Percentiles rank a stretch among this genome's conserved stretches.
Conservation (phyloP, 2,888 invertebrate genomes). For the Odontomyia ornata region DNA sequence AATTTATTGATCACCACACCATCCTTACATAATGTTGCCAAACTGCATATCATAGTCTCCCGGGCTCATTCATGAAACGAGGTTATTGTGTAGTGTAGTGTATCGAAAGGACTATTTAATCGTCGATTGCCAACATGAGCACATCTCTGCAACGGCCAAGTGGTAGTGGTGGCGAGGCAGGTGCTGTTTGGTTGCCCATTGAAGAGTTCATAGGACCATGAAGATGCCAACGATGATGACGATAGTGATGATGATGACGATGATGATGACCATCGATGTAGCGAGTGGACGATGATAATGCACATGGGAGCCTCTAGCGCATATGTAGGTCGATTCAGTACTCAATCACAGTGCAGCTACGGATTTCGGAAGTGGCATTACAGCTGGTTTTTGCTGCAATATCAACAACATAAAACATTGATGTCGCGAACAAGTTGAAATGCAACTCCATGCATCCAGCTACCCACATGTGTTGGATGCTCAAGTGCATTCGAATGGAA, state of each 20-base stretch:
- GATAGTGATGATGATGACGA: constrained; percentile 12
- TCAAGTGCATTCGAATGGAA: constrained; percentile 1
- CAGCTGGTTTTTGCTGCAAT: constrained; percentile 14
- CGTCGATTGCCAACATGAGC: constrained; percentile 18
- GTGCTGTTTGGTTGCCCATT: neutral
- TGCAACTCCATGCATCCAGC: neutral
- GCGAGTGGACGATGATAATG: constrained; percentile 20
- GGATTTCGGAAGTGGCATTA: constrained; percentile 18
- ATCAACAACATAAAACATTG: constrained; percentile 17
- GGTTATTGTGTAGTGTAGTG: constrained; percentile 19
- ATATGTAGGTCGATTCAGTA: constrained; percentile 2
- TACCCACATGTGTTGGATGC: neutral
- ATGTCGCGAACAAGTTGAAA: constrained; percentile 22
- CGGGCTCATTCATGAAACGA: constrained; percentile 9
- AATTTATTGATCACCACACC: constrained; percentile 49
- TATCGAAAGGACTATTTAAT: constrained; percentile 14
- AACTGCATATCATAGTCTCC: constrained; percentile 6
- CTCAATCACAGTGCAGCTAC: constrained; percentile 32
- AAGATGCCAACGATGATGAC: neutral
- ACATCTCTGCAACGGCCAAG: neutral
- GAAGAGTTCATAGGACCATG: neutral
- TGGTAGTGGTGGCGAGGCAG: too few species aligned
- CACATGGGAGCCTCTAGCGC: neutral
- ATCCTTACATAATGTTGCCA: constrained; percentile 42
- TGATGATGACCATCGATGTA: constrained; percentile 33